Evolutionary conservation across 2,888 invertebrate species (phyloP), one percentile per base, ranked within the genome.

Genomic region (Carabus problematicus): DNA sequence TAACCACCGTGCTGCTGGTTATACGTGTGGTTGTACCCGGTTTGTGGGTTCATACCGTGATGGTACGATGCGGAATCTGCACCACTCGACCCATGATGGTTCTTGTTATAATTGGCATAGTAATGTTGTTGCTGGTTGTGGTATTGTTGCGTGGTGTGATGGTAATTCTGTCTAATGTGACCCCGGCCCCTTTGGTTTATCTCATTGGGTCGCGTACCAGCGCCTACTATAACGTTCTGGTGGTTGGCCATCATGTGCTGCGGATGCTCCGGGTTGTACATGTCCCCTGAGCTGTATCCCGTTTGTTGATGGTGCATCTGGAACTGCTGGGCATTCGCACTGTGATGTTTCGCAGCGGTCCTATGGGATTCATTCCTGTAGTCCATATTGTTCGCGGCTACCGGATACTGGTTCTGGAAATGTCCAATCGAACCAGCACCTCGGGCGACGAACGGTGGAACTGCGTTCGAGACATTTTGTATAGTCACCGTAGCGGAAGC

Each of bases 401-500:
- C 77, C 49, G 79, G 80, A 72, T 83, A 82, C 70, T 83, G 82
- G 71, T 79, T 79, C 41, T 78, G 77, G 70, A 79, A 79, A 69
- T 79, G 78, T 40, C 77, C 76, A 61, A 77, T 79, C 1, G 80
- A 80, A 77, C 82, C 83, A 77, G 79, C 77, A 70, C 84, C 86
- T 77, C 86, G 82, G 71, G 84, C 85, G 9, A 85, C 85, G 75
- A 87, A 87, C 0, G 87, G 85, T 3, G 87, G 86, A 78, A 87
- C 84, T 40, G 85, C 82, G 75, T 85, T 87, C 16, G 86, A 85
- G 73, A 87, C 85, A 68, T 86, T 84, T 78, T 87, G 87, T 74
- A 81, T 79, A 58, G 82, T 82, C 66, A 81, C 82, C 55, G 85
- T 85, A 75, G 85, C 84, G 66, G 86, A 84, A 39, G 86, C 84